These are phyloP conservation scores for Caerostris extrusa DNA, from an alignment of 1,140 invertebrate genomes.

Conservation along the genomic window DNA sequence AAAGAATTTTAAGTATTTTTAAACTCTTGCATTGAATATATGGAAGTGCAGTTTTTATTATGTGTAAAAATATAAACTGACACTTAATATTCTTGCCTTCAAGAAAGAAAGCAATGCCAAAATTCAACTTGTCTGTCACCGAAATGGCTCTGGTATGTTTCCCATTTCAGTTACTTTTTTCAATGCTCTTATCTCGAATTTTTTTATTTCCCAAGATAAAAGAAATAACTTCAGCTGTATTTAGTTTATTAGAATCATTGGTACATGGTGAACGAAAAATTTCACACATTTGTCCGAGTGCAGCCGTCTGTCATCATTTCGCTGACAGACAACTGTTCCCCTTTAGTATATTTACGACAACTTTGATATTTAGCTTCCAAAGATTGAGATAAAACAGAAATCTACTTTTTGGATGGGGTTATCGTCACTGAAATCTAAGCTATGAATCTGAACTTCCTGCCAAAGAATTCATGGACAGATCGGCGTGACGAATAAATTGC, in stretches of 20 bases:
- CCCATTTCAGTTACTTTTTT: neutral
- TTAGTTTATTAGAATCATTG: slow-evolving; percentile 18
- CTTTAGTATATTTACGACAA: slow-evolving; percentile 18
- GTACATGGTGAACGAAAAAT: slow-evolving; percentile 17
- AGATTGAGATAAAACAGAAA: slow-evolving; percentile 29
- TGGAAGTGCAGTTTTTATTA: neutral
- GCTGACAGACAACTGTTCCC: neutral
- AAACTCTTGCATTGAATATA: neutral
- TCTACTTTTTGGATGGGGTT: neutral
- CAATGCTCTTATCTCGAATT: neutral
- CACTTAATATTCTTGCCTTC: neutral
- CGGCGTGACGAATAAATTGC: slow-evolving; percentile 13
- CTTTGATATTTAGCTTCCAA: slow-evolving; percentile 8
- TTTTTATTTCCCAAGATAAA: neutral
- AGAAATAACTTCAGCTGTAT: neutral
- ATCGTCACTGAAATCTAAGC: slow-evolving; percentile 8
- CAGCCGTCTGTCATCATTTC: neutral
- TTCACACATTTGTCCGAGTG: slow-evolving; percentile 8
- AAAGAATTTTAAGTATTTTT: neutral
- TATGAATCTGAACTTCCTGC: neutral
- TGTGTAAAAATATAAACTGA: neutral
- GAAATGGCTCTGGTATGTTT: neutral
- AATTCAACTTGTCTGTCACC: neutral
- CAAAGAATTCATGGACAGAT: neutral
- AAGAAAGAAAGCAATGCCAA: neutral